A percentile compares a stretch with the other conserved stretches of the same genome.
phyloP scores from a whole-genome alignment of 2,113 vertebrate genomes.

The Cryptoleucopteryx plumbea region DNA sequence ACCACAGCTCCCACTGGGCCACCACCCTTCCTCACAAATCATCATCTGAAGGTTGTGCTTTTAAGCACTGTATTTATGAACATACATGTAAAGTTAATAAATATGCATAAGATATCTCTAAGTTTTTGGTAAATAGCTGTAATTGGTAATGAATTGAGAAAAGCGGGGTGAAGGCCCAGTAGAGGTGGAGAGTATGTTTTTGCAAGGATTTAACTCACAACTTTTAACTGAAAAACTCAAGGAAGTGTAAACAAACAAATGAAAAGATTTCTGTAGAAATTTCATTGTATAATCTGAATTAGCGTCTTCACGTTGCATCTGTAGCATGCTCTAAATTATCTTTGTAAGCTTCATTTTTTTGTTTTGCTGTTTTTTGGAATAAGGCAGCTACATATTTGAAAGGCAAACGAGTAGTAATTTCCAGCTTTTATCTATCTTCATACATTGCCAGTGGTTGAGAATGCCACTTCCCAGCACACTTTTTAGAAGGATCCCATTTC shows the following conservation, averaged over 20 bases:
- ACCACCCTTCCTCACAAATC: rapidly evolving
- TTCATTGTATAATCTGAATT: not conserved
- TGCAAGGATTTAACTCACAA: not conserved
- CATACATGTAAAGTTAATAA: rapidly evolving
- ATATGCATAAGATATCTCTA: not conserved
- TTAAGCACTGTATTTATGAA: not conserved
- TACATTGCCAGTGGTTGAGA: not conserved
- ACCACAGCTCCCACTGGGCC: not conserved
- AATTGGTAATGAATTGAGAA: not conserved
- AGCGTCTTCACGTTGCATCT: not conserved
- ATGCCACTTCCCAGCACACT: not conserved
- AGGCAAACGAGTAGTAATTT: not conserved
- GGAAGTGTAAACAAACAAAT: not conserved
- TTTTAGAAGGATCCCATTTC: not conserved
- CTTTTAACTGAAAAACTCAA: not conserved
- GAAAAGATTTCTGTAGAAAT: not conserved
- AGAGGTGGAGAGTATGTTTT: not conserved
- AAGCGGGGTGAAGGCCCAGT: not conserved
- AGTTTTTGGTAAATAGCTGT: not conserved
- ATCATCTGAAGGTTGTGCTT: not conserved
- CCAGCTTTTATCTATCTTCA: not conserved
- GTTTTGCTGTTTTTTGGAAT: not conserved
- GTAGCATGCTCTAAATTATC: not conserved
- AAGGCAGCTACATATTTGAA: not conserved
- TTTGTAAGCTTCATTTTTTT: not conserved